Evolutionary conservation across 2,113 vertebrate species (phyloP), one percentile per base, ranked within the genome.

Genomic region (Pelobates fuscus): DNA sequence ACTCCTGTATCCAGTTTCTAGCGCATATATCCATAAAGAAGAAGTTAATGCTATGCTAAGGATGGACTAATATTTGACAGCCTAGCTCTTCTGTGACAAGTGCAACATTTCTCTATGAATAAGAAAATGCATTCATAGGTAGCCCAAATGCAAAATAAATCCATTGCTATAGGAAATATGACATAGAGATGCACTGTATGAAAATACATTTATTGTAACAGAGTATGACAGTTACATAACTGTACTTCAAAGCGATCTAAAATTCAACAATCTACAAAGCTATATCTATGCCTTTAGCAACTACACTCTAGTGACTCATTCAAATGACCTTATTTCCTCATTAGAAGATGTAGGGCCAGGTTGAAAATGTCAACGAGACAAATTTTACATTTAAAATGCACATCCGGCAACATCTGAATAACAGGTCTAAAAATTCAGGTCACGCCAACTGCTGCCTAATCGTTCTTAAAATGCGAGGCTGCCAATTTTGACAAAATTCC

Each of bases 321-420:
- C 79, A 65, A 85, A 64, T 81, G 81, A 88, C 85, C 84, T 90
- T 83, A 78, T 82, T 81, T 84, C 81, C 82, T 90, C 84, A 88
- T 86, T 88, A 90, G 81, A 78, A 83, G 79, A 77, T 82, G 70
- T 71, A 79, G 81, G 80, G 83, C 80, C 69, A 83, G 17, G 20
- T 15, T 90, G 83, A 79, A 89, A 89, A 89, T 86, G 83, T 86
- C 85, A 87, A 46, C 67, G 58, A 79, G 64, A 23, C 41, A 71
- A 70, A 81, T 82, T 87, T 86, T 85, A 78, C 69, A 81, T 82
- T 75, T 82, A 81, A 83, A 82, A 84, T 63, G 21, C 12, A 20
- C 20, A 78, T 58, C 69, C 78, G 84, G 55, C 43, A 82, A 76
- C n/a, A 80, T 67, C 82, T 86, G 81, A 76, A 84, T 83, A 68